Conservation (phyloP, 2,113 vertebrate genomes). For the Mesitornis unicolor region DNA sequence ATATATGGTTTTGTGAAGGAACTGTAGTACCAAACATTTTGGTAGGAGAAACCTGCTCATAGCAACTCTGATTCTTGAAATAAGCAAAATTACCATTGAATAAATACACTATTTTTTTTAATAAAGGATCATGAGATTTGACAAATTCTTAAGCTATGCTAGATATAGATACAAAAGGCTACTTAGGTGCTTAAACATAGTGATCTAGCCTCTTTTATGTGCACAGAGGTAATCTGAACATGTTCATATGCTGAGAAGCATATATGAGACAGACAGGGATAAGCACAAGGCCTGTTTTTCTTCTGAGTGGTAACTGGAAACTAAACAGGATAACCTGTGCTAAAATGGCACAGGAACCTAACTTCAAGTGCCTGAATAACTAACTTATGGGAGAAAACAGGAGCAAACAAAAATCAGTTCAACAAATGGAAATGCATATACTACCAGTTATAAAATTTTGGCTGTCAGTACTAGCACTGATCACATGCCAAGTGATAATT, state of each 20-base stretch:
- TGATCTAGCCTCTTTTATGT: background rate
- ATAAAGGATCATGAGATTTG: background rate
- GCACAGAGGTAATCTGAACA: background rate
- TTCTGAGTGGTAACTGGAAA: background rate
- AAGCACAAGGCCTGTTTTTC: background rate
- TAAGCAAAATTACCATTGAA: background rate
- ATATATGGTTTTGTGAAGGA: background rate
- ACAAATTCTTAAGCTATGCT: background rate
- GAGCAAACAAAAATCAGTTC: background rate
- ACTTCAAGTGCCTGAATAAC: background rate
- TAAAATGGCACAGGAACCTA: background rate
- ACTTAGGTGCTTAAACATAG: background rate
- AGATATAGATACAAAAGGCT: background rate
- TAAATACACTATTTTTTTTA: background rate
- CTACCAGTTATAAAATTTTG: background rate
- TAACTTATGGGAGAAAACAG: background rate
- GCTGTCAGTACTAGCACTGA: background rate
- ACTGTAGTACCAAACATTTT: background rate
- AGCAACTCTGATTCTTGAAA: background rate
- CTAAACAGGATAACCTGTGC: background rate
- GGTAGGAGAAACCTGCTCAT: background rate
- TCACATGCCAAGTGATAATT: background rate
- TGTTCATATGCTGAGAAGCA: too few species aligned
- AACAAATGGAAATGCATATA: background rate
- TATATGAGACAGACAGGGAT: background rate